A percentile compares a stretch with the other conserved stretches of the same genome.
phyloP scores from a whole-genome alignment of 1,140 invertebrate genomes.

The Drosophila dunni region DNA sequence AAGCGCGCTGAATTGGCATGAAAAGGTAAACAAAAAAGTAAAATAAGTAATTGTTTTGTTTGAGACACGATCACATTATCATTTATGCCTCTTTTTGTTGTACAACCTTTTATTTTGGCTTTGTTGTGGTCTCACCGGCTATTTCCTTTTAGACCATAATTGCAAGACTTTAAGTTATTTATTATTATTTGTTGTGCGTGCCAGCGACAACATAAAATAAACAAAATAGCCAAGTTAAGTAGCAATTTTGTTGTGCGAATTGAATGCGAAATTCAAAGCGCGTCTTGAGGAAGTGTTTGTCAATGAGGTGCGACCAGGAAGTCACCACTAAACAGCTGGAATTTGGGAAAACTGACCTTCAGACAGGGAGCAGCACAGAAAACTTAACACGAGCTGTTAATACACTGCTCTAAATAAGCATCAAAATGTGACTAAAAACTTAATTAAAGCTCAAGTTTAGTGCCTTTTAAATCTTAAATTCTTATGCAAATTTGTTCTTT shows the following conservation, averaged over 20 bases:
- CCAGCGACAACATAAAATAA: conserved; percentile 41
- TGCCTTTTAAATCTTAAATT: no score
- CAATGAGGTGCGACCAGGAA: conserved; percentile 35
- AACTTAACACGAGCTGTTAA: conserved; percentile 20
- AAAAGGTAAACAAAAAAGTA: conserved; percentile 52
- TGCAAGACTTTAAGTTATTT: conserved; percentile 46
- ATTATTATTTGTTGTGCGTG: conserved; percentile 55
- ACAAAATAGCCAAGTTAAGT: conserved; percentile 29
- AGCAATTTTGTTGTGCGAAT: background rate
- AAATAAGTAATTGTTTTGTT: conserved; percentile 66
- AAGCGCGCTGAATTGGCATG: conserved; percentile 71
- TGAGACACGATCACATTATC: conserved; percentile 44
- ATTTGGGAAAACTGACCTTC: conserved; percentile 26
- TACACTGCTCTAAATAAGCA: background rate
- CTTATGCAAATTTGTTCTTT: no score
- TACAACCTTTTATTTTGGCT: conserved; percentile 23
- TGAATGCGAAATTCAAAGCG: conserved; percentile 58
- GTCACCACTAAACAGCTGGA: background rate
- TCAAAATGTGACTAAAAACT: no score
- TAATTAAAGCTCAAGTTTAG: no score
- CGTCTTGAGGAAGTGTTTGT: conserved; percentile 70
- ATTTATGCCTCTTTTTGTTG: conserved; percentile 48
- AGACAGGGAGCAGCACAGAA: background rate
- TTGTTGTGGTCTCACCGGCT: conserved; percentile 26
- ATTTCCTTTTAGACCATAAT: conserved; percentile 57